Percentiles rank a stretch among this genome's conserved stretches.
phyloP scores from a whole-genome alignment of 2,113 vertebrate genomes.

The Limanda limanda region DNA sequence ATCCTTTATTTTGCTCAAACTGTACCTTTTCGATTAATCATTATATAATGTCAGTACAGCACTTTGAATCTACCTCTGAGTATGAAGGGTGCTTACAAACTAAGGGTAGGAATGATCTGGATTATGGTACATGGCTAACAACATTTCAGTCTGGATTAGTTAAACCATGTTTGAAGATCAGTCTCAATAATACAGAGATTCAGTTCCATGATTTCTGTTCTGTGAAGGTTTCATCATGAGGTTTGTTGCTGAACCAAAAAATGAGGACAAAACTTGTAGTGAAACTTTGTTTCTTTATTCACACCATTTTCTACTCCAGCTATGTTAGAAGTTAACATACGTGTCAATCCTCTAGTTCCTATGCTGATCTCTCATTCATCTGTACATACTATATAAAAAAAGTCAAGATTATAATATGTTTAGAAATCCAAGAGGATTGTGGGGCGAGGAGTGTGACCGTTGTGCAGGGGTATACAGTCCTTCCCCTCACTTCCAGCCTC shows the following conservation, averaged over 20 bases:
- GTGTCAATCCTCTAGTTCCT: conserved; percentile 80
- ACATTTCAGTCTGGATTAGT: no score
- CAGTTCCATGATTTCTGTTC: no score
- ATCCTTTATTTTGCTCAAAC: no score
- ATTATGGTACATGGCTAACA: no score
- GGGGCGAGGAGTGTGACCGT: conserved; percentile 43
- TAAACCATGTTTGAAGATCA: no score
- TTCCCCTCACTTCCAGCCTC: conserved; percentile 43
- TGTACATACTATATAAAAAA: conserved; percentile 79
- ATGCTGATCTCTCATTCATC: conserved; percentile 77
- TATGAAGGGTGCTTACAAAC: no score
- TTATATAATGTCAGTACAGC: no score
- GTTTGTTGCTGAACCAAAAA: not conserved
- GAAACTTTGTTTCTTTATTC: conserved; percentile 81
- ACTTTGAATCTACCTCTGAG: no score
- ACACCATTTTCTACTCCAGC: conserved; percentile 81
- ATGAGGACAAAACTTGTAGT: conserved; percentile 33
- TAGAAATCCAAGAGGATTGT: conserved; percentile 63
- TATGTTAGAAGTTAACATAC: conserved; percentile 84
- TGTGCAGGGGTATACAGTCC: conserved; percentile 41
- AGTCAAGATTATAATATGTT: conserved; percentile 74
- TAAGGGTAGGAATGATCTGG: no score
- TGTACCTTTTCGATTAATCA: no score
- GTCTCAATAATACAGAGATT: no score
- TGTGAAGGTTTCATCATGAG: no score